Base-by-base conservation (phyloP, 92 coral and sea anemone genomes). In the Porites rus region DNA sequence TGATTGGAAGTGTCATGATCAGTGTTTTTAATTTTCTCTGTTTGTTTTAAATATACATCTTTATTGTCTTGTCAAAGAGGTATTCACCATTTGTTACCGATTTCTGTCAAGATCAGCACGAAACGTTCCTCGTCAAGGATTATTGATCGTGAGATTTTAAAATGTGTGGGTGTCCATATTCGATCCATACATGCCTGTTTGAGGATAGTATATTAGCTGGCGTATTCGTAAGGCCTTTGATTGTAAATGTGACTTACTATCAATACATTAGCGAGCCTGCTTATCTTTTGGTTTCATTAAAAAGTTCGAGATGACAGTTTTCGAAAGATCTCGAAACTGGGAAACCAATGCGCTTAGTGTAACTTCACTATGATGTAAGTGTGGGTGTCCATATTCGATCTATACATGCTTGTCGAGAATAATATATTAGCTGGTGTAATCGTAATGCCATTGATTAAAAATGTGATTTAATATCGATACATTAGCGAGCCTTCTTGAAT, bases 21-120 rank as follows among this genome's bases (percentile, higher is more conserved):
- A 31, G 20, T 74, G 52, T 46, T 72, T 83, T 83, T 83, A 83
- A 83, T 83, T 83, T 83, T 50, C 80, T 11, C 70, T 73, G 79
- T 83, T 83, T 83, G 52, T 59, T 64, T 50, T 13, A 12, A 61
- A 51, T 73, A 19, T 60, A 81, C 68, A 18, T 81, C 53, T 70
- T 59, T 56, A n/a, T 54, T 71, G 9, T 71, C 59, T 51, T 22
- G 77, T 81, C 77, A 81, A 58, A 54, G 10, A 22, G n/a, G 21
- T 18, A 51, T 24, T 46, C 31, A 53, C 16, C 14, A 70, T 31
- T 38, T 70, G 74, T 70, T 2, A 70, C 74, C 43, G 20, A 43
- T 31, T 70, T 38, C 74, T 43, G 74, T 43, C 74, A 70, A 43
- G 12, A 8, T 70, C 7, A 50, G 13, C 77, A 51, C 77, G 54